Evolutionary conservation across 1,140 invertebrate genomes (phyloP).

Genomic region (Cataglyphis hispanica): DNA sequence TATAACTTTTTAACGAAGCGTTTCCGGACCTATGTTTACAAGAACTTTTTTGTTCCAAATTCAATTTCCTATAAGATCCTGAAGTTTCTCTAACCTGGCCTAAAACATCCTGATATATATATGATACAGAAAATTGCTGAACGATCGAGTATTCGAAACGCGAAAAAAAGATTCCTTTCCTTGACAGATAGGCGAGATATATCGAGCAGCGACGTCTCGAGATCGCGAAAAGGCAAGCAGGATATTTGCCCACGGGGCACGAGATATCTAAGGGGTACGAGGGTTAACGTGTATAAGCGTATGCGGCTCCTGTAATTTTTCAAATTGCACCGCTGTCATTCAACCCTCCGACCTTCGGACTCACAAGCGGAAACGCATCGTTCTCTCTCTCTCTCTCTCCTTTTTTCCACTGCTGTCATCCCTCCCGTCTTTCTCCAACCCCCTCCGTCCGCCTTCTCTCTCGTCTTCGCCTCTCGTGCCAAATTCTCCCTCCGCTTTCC

Average conservation of each 20-base stretch:
- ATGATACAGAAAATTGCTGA: too few species aligned
- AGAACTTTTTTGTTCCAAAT: too few species aligned
- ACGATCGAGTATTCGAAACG: background rate
- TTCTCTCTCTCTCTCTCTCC: slow-evolving; percentile 46
- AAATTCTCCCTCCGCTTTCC: slow-evolving; percentile 64
- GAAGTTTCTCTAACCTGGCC: too few species aligned
- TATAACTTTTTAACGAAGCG: too few species aligned
- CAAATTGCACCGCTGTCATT: slow-evolving; percentile 84
- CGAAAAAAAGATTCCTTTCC: background rate
- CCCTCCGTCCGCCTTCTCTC: slow-evolving; percentile 1
- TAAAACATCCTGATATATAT: too few species aligned
- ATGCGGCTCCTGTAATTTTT: slow-evolving; percentile 83
- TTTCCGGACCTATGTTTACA: too few species aligned
- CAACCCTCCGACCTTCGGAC: slow-evolving; percentile 76
- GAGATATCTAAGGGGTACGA: slow-evolving; percentile 67
- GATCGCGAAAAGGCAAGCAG: slow-evolving; percentile 27
- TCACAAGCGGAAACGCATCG: slow-evolving; percentile 76
- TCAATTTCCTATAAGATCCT: too few species aligned
- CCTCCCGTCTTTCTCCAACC: slow-evolving; percentile 19
- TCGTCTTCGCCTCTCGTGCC: slow-evolving; percentile 42
- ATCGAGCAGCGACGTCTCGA: background rate
- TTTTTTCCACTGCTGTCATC: slow-evolving; percentile 44
- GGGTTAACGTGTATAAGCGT: slow-evolving; percentile 67
- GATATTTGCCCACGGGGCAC: slow-evolving; percentile 37
- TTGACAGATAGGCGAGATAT: background rate